A percentile compares a stretch with the other conserved stretches of the same genome.
phyloP scores from a whole-genome alignment of 2,113 vertebrate species.

The Gnathonemus longibarbis region DNA sequence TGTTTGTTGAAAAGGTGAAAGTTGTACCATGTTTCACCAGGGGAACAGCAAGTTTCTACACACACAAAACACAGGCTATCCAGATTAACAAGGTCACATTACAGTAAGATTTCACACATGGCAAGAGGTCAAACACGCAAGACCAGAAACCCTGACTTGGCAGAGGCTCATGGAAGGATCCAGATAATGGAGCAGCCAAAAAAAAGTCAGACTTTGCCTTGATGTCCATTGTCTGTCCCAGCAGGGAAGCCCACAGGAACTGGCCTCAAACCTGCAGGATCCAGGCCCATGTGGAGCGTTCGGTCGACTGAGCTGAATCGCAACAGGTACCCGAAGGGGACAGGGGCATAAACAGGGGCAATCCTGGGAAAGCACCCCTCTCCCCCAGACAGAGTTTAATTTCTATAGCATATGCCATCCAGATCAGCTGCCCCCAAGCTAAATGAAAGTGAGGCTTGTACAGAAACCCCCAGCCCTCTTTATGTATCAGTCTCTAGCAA shows the following conservation, averaged over 20 bases:
- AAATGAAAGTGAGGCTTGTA: not conserved
- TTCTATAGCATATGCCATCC: too few relatives aligned
- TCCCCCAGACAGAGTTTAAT: not conserved
- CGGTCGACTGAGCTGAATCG: conserved; percentile 22
- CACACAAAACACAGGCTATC: not conserved
- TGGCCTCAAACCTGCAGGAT: not conserved
- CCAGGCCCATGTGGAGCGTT: conserved; percentile 12
- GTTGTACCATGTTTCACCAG: not conserved
- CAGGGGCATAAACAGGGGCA: not conserved
- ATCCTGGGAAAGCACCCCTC: not conserved
- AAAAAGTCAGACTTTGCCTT: not conserved
- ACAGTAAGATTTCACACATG: not conserved
- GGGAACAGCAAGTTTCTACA: not conserved
- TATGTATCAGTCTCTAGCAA: not conserved
- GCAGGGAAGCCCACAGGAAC: conserved; percentile 3
- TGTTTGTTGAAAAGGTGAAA: not conserved
- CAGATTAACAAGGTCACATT: not conserved
- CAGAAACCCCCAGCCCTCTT: not conserved
- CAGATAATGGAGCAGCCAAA: conserved; percentile 5
- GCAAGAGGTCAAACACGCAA: not conserved
- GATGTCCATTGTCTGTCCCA: conserved; percentile 25
- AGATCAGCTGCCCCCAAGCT: not conserved
- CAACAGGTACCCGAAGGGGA: not conserved
- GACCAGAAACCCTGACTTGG: not conserved
- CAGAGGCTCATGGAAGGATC: not conserved